phyloP scores from a whole-genome alignment of 2,113 vertebrate species.

The Pedetes capensis region DNA sequence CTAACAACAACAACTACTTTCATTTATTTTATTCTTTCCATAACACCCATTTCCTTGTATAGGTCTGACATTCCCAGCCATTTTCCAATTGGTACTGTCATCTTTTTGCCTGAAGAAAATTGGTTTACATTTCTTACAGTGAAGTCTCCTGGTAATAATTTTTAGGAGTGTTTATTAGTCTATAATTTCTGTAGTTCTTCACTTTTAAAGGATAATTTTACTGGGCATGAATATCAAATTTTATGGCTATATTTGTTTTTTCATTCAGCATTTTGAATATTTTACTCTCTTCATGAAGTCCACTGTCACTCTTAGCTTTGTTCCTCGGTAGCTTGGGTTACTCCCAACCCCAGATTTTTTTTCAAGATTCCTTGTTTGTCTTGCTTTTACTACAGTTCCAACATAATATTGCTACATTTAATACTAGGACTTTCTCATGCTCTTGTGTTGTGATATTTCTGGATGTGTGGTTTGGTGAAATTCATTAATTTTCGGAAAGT shows the following conservation, averaged over 20 bases:
- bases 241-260: background rate
- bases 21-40: too few species aligned
- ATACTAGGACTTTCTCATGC: background rate
- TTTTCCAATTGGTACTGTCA: background rate
- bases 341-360: background rate
- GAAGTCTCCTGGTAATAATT: background rate
- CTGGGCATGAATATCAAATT: background rate
- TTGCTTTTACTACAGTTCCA: background rate
- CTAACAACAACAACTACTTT: too few species aligned
- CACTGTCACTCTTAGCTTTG: background rate
- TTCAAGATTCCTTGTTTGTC: background rate
- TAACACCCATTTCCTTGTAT: background rate
- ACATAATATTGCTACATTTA: background rate
- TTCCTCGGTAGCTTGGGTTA: background rate
- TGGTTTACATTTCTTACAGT: background rate
- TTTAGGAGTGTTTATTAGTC: background rate
- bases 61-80: too few species aligned
- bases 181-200: background rate
- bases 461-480: background rate
- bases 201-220: background rate
- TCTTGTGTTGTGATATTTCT: background rate
- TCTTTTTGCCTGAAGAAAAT: background rate
- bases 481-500: background rate
- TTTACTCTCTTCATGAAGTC: background rate
- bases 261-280: background rate